Base-by-base conservation (phyloP, 2,113 vertebrate species). In the Varanus komodoensis region DNA sequence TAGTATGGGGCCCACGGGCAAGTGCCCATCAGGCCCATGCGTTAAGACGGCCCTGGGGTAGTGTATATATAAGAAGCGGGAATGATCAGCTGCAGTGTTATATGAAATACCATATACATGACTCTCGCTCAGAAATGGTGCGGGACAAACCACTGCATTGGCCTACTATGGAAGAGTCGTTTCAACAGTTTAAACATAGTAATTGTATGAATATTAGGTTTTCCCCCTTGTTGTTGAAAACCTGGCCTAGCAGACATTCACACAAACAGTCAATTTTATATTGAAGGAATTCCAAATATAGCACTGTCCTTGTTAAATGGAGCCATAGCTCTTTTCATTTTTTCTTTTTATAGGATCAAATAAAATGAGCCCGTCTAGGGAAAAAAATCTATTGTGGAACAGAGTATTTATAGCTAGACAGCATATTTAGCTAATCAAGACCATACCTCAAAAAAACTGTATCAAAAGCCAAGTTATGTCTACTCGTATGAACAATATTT, bases 301-400 rank as follows among this genome's bases (percentile, higher is more conserved):
- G 86, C 86, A 52, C 78, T n/a, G 61, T 54, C 21, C 34, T 85
- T 90, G 90, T 92, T 91, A 87, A 80, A 77, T 90, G 34, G 81
- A 82, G 71, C 57, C 68, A 61, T 75, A 78, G 2, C 15, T 74
- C 54, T 92, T 95, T 88, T 91, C 64, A 73, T 82, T 86, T 64
- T 64, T 57, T 80, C 71, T 32, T 64, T 93, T 73, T 87, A 79
- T 92, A 92, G 64, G 38, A 73, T 89, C 4, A 78, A 92, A 50
- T 34, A 74, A 44, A 74, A 11, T 74, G 54, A 75, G 32, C 75
- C 71, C 64, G 12, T 61, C 17, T 61, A 48, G 17, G 21, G 54
- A 90, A 78, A 89, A 87, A 92, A 82, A 61, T 82, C 48, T 57
- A 0, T 89, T 89, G 80, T 50, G 68, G 69, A 68, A 78, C 69